These are phyloP conservation scores for Semnornis frantzii DNA, from an alignment of 2,113 vertebrate genomes.

Conservation along the genomic window DNA sequence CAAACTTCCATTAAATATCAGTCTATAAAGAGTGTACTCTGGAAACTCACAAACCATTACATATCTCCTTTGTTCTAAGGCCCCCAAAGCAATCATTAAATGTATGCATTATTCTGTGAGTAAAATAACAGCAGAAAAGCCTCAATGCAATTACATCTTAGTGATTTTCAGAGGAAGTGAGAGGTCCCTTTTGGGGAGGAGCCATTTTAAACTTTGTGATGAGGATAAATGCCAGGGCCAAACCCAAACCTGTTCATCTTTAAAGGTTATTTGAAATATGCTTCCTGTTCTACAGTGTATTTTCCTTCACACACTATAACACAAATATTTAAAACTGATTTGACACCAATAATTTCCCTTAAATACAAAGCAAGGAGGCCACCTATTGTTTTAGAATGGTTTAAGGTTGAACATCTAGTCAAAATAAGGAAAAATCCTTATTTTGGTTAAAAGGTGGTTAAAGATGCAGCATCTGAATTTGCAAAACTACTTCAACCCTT, in stretches of 20 bases:
- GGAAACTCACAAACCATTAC: not conserved
- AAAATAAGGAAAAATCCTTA: not conserved
- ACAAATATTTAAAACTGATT: not conserved
- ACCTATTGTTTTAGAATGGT: not conserved
- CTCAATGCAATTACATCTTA: not conserved
- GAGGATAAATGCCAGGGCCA: not conserved
- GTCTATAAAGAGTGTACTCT: not conserved
- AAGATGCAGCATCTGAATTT: not conserved
- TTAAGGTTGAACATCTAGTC: not conserved
- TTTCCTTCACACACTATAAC: not conserved
- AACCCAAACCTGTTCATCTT: not conserved
- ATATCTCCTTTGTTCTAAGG: not conserved
- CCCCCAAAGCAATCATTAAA: slow-evolving; percentile 1
- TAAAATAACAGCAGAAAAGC: not conserved
- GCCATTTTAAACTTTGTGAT: not conserved
- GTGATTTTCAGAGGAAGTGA: not conserved
- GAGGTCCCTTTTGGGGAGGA: not conserved
- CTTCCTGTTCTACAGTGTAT: not conserved
- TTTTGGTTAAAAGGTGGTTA: no score
- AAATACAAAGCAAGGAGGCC: not conserved
- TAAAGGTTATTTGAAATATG: not conserved
- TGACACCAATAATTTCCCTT: not conserved
- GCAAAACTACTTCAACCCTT: not conserved
- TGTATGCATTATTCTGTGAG: not conserved
- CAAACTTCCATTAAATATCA: not conserved